These are phyloP conservation scores for Protonemura montana DNA, from an alignment of 2,888 invertebrate species.

Conservation along the genomic window DNA sequence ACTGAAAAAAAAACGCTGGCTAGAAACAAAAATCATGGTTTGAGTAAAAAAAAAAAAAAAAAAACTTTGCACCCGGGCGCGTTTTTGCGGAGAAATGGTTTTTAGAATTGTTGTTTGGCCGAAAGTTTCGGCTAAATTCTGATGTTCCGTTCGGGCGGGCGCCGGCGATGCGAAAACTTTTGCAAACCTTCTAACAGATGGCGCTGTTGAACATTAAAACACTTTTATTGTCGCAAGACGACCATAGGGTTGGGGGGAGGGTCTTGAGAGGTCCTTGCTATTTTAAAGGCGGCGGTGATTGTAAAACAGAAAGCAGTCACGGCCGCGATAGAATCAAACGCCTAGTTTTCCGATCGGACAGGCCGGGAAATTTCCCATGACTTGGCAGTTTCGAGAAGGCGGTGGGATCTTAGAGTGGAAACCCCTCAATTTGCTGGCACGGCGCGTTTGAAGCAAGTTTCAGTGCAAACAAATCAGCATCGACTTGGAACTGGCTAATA, in stretches of 20 bases:
- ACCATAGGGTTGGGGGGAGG: not conserved
- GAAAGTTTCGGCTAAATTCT: conserved; percentile 35
- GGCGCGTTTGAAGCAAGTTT: too few species aligned
- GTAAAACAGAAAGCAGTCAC: conserved; percentile 2
- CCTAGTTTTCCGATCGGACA: not conserved
- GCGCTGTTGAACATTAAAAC: conserved; percentile 41
- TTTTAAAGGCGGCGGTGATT: not conserved
- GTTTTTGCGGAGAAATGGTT: conserved; percentile 23
- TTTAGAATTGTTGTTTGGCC: conserved; percentile 38
- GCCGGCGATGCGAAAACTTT: conserved; percentile 16
- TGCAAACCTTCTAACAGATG: conserved; percentile 31
- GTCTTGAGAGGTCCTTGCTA: not conserved
- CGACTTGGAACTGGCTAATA: too few species aligned
- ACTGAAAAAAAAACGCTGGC: not conserved
- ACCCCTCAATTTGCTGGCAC: not conserved
- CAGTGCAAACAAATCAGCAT: too few species aligned
- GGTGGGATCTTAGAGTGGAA: not conserved
- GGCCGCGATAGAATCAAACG: not conserved
- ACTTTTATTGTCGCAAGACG: conserved; percentile 34
- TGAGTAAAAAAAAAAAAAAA: not conserved
- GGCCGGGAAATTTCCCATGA: not conserved
- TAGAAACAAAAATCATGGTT: not conserved
- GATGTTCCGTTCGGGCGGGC: conserved; percentile 34
- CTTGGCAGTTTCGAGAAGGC: not conserved
- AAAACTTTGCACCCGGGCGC: not conserved